Conservation (phyloP, 1,140 invertebrate genomes). For the Brachionus rubens region DNA sequence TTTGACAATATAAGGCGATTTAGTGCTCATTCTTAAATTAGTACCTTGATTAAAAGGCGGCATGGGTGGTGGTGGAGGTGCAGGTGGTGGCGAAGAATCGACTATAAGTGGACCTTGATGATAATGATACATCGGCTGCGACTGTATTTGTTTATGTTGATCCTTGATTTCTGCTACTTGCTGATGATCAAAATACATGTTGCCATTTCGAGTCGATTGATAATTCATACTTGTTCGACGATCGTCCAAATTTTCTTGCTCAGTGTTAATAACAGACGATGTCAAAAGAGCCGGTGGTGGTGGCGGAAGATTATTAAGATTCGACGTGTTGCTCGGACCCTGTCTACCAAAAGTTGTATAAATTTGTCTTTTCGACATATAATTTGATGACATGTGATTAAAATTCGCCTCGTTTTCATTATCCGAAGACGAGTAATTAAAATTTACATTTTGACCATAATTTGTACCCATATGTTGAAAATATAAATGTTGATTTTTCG, state of each 20-base stretch:
- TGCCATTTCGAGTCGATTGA: conserved; percentile 17
- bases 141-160: background rate
- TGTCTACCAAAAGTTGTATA: conserved; percentile 36
- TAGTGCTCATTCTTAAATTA: conserved; percentile 3
- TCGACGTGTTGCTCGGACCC: background rate
- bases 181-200: conserved; percentile 44
- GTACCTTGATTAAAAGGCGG: background rate
- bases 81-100: conserved; percentile 33
- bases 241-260: conserved; percentile 18
- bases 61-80: conserved; percentile 4
- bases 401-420: conserved; percentile 10
- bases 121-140: conserved; percentile 37
- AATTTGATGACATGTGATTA: background rate
- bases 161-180: conserved; percentile 23
- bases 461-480: conserved; percentile 13
- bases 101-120: conserved; percentile 21
- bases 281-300: conserved; percentile 18
- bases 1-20: conserved; percentile 5
- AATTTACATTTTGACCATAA: conserved; percentile 33
- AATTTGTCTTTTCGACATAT: conserved; percentile 6
- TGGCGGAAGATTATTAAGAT: background rate
- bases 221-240: background rate
- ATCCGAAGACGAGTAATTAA: conserved; percentile 43
- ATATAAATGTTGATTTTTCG: conserved; percentile 23
- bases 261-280: conserved; percentile 13